Base-by-base conservation (phyloP, 2,113 vertebrate species). In the Chascanopsetta lugubris region DNA sequence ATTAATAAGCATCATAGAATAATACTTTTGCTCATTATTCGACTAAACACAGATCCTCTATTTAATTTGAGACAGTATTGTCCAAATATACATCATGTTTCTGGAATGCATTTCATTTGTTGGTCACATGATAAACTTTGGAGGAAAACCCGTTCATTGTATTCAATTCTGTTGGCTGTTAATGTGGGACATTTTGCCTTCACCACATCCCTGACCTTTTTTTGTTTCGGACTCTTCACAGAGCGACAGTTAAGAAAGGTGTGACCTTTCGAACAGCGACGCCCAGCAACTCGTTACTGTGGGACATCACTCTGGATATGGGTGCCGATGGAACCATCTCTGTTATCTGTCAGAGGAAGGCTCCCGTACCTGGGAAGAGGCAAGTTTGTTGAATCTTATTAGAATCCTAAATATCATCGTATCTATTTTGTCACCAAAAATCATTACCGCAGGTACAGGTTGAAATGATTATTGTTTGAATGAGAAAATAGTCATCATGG, bases 171-270 rank as follows among this genome's bases (percentile, higher is more conserved):
- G 29, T 6, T 51, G 40, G 25, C 22, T 70, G 11, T 47, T 46
- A 49, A 40, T 36, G 13, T 6, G 10, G 8, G 43, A 53, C n/a
- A 30, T 45, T 63, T 22, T 30, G 29, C 64, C 38, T 54, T 66
- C 29, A 75, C 2, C 25, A 36, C 54, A 40, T 64, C 69, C 22
- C 62, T 72, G 61, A 73, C 57, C 60, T 84, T 83, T 76, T 17
- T 26, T 72, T 1, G 4, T 74, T 48, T 79, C 79, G 73, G 22
- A 53, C 50, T 72, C 72, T 74, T 85, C 18, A 47, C 81, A 98
- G 96, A 91, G 95, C 94, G 0, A 94, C 93, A 62, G 93, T 95
- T 79, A 93, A 94, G 89, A 94, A 91, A 75, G 95, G 95, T 0
- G 91, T 97, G 85, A 94, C 84, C 43, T 85, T 97, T 68, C 71